phyloP scores from a whole-genome alignment of 1,140 invertebrate genomes.

The Parapsyche elsis region DNA sequence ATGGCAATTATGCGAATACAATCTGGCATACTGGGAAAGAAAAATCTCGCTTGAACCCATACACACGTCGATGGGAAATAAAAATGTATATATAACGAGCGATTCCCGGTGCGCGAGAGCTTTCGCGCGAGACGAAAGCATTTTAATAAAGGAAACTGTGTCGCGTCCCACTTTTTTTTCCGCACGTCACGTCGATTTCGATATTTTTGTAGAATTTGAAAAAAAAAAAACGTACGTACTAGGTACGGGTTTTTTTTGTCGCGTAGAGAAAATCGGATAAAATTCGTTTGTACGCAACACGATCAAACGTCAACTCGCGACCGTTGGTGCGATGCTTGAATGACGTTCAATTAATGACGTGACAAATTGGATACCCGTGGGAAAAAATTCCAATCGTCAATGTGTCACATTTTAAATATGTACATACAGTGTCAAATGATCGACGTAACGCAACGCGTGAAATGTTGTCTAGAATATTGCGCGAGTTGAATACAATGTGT shows the following conservation, averaged over 20 bases:
- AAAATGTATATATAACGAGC: not conserved
- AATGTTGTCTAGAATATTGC: too few species aligned
- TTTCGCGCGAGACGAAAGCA: constrained; percentile 15
- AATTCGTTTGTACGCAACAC: constrained; percentile 6
- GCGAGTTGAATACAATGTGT: too few species aligned
- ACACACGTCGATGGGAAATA: not conserved
- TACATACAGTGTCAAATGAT: too few species aligned
- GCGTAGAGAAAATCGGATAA: constrained; percentile 7
- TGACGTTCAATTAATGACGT: constrained; percentile 23
- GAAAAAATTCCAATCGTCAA: constrained; percentile 4
- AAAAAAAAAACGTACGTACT: not conserved
- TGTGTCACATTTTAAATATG: not conserved
- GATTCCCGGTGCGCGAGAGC: not conserved
- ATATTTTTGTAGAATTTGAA: constrained; percentile 6
- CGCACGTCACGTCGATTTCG: not conserved
- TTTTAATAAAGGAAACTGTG: constrained; percentile 18
- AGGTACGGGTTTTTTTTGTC: not conserved
- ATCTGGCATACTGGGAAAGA: not conserved
- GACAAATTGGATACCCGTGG: constrained; percentile 5
- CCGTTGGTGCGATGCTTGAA: not conserved
- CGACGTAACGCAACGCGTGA: too few species aligned
- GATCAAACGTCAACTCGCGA: too few species aligned
- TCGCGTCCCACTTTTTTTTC: too few species aligned
- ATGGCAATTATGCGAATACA: not conserved
- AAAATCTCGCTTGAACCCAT: too few species aligned